These are phyloP conservation scores for Parauchenoglanis punctatus DNA, from an alignment of 2,797 vertebrate genomes.

Conservation along the genomic window DNA sequence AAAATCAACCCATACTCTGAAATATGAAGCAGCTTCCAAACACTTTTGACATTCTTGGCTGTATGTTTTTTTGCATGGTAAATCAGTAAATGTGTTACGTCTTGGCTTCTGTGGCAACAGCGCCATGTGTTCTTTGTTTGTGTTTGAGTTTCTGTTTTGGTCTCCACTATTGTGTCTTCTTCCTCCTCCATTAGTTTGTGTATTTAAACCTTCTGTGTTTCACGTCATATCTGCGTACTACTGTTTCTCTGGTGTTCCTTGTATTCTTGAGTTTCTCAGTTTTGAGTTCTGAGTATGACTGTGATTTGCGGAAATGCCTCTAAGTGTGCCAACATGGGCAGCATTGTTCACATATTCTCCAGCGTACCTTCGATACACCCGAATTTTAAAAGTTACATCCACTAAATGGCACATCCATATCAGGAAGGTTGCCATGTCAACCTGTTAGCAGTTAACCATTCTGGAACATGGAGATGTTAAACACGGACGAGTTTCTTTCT, in stretches of 20 bases:
- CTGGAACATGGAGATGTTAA: neutral
- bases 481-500: neutral
- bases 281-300: neutral
- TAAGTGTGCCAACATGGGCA: neutral
- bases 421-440: constrained; percentile 1
- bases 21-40: neutral
- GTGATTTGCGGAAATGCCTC: neutral
- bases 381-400: neutral
- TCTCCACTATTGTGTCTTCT: neutral
- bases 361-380: neutral
- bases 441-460: neutral
- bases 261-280: neutral
- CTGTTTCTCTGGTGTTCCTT: neutral
- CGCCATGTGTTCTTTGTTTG: neutral
- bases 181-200: neutral
- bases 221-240: neutral
- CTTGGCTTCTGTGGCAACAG: neutral
- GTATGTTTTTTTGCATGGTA: neutral
- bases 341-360: neutral
- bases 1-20: neutral
- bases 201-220: neutral
- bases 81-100: neutral
- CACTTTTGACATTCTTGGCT: neutral
- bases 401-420: neutral
- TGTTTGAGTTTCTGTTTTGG: neutral